Evolutionary conservation across 2,888 invertebrate genomes (phyloP), one percentile per base, ranked within the genome.

Genomic region (Kryphioiulus occultus): DNA sequence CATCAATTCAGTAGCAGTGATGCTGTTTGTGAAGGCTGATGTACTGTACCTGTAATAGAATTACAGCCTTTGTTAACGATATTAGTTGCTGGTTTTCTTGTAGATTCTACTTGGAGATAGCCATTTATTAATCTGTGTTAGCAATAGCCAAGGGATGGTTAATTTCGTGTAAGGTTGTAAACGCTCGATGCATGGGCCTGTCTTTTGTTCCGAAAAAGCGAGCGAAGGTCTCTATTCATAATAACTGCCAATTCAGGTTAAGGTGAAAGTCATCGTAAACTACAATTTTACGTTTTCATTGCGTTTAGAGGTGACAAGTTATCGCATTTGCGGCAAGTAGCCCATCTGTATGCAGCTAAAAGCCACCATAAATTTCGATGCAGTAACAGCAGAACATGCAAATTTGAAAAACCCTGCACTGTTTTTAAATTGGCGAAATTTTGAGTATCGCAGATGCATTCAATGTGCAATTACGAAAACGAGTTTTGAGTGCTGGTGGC

Each of bases 221-320:
- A 53, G 15, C n/a, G 53, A 53, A 53, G 53, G 53, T 53, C 53
- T 53, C 53, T n/a, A 53, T n/a, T 53, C 53, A 53, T 53, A 53
- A 53, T 53, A 53, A 53, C 53, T 53, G 53, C 53, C 53, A 53
- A 53, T 53, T 53, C 19, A 53, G 53, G 53, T 53, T 53, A 53
- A 53, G 53, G 53, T 53, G 53, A 53, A n/a, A 53, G 53, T 53
- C 53, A 53, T 53, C 53, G 19, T 53, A 53, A 53, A 53, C 10
- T 53, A n/a, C 53, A 53, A 53, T 53, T 53, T 53, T n/a, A n/a
- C 53, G n/a, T 53, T 53, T 53, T 53, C 53, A 53, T 53, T 53
- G 53, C 53, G 53, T 53, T 47, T 53, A 53, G 53, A n/a, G 19
- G 53, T n/a, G 53, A n/a, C 53, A 53, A n/a, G n/a, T 53, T 19